Evolutionary conservation across 2,888 invertebrate genomes (phyloP), one percentile per base, ranked within the genome.

Genomic region (Strigamia transsilvanica): DNA sequence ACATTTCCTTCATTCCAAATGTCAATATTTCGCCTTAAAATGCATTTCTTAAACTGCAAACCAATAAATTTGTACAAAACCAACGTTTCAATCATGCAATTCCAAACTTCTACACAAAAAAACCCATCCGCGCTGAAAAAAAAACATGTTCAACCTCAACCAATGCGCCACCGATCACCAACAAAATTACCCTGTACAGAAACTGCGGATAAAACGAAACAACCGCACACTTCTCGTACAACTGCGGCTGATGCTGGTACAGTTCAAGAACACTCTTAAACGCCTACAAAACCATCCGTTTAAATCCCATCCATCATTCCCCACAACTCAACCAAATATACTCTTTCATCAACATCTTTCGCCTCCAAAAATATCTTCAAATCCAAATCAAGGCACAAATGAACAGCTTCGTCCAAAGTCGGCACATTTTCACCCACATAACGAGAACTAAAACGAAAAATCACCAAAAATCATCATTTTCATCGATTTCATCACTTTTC

Each of bases 311-410:
- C n/a, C n/a, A n/a, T n/a, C n/a, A n/a, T n/a, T n/a, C n/a, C n/a
- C n/a, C n/a, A n/a, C n/a, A n/a, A n/a, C n/a, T n/a, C n/a, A n/a
- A n/a, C n/a, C n/a, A n/a, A n/a, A n/a, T n/a, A n/a, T 84, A 92
- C 92, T 90, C 91, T 89, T 80, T 87, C 88, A 85, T 92, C 91
- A 83, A 90, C 90, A 42, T 92, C 93, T 87, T 95, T 95, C 66
- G 95, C 89, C 86, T 96, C 95, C 85, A 96, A 93, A 84, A 95
- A 92, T 88, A 94, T 90, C 85, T 91, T 91, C 83, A 93, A 91
- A n/a, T 92, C 91, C 82, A 92, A 90, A 1, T 90, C 88, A 79
- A 94, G 86, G 84, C 94, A 90, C 86, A 91, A 92, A 82, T 91
- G 89, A 80, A 95, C 88, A 0, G 92, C 92, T 15, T 93, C 92